Evolutionary conservation across 2,888 invertebrate species (phyloP), one percentile per base, ranked within the genome.

Genomic region (Ectobius pallidus): DNA sequence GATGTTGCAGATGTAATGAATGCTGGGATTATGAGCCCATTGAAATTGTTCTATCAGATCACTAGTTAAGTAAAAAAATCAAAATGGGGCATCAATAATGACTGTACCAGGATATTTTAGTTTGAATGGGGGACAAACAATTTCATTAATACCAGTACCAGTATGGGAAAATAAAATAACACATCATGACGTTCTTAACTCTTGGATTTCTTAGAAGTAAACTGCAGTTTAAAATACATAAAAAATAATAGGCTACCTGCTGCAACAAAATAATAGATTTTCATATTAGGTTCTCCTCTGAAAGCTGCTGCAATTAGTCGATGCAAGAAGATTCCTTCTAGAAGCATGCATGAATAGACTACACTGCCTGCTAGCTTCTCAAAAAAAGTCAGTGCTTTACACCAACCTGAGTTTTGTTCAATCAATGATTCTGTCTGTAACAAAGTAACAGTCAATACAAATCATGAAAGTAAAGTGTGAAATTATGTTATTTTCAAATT

Each of bases 301-400:
- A 92, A 91, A 0, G 90, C 87, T 22, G 89, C 86, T 0, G 89
- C 91, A 34, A 92, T 88, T 20, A 89, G 83, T 62, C 90, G 86
- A 78, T 92, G 91, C 3, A 92, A 80, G 79, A 88, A 90, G 44
- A 88, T 82, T 0, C 89, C 90, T 79, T 90, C 90, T 1, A 89
- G 83, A 61, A 91, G 82, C 91, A 92, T 92, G 80, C 89, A 90
- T 2, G 89, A 86, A 78, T 90, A 92, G 58, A 91, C 90, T 0
- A 84, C 83, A 78, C 89, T 89, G 3, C 85, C 86, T 0, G 87
- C 84, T 0, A 86, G 78, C 55, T 86, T 85, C 75, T 88, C 88
- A 0, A 87, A 81, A 61, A 87, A 83, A 0, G 88, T 86, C 14
- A 90, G 81, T 14, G 86, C 75, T 61, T 87, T 84, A 77, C 91